A percentile compares a stretch with the other conserved stretches of the same genome.
phyloP scores from a whole-genome alignment of 2,113 vertebrate genomes.

The Saguinus imperator region DNA sequence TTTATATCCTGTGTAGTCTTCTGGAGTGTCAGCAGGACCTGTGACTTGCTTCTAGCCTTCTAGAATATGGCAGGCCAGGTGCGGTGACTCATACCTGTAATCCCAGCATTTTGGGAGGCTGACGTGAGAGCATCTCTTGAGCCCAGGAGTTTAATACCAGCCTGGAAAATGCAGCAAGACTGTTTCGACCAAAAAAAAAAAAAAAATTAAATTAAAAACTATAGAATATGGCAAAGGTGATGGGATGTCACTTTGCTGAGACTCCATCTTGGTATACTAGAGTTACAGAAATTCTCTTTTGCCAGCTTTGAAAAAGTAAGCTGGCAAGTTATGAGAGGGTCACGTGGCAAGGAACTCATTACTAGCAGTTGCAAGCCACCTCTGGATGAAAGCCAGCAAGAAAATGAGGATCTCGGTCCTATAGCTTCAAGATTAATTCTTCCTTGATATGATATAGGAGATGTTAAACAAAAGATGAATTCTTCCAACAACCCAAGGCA shows the following conservation, averaged over 20 bases:
- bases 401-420: conserved; percentile 11
- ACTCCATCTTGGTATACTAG: not conserved
- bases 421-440: not conserved
- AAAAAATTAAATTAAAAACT: not conserved
- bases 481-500: not conserved
- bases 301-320: not conserved
- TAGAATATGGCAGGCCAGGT: too few species aligned
- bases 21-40: not conserved
- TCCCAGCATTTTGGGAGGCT: too few species aligned
- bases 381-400: not conserved
- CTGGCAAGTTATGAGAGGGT: not conserved
- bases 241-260: not conserved
- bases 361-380: not conserved
- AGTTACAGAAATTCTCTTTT: not conserved
- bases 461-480: not conserved
- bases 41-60: not conserved
- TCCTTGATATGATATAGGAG: too few species aligned
- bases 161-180: too few species aligned
- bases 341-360: not conserved
- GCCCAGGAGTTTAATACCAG: too few species aligned
- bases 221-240: not conserved
- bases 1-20: not conserved
- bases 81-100: too few species aligned
- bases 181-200: too few species aligned
- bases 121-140: too few species aligned